Percentiles rank a stretch among this genome's conserved stretches.
Conservation (phyloP, 2,888 invertebrate genomes). For the Acleris holmiana region DNA sequence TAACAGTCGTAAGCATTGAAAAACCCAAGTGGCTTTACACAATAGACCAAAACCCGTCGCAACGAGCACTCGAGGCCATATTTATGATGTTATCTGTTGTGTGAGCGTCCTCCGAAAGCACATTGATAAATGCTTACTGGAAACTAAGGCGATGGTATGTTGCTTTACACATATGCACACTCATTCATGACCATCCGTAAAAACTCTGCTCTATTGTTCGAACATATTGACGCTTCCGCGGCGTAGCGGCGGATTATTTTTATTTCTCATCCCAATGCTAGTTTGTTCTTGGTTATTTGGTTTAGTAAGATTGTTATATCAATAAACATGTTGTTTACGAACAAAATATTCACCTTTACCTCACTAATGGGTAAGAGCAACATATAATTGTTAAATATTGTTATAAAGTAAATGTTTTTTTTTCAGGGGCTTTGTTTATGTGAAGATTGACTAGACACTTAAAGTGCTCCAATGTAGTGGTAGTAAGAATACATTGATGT, state of each 20-base stretch:
- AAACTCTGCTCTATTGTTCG: slow-evolving; percentile 66
- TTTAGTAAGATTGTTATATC: slow-evolving; percentile 1
- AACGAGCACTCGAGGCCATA: slow-evolving; percentile 86
- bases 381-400: slow-evolving; percentile 9
- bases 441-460: slow-evolving; percentile 61
- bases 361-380: slow-evolving; percentile 15
- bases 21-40: slow-evolving; percentile 71
- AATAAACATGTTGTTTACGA: slow-evolving; percentile 4
- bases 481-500: slow-evolving; percentile 65
- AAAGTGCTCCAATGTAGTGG: slow-evolving; percentile 68
- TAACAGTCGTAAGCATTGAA: slow-evolving; percentile 61
- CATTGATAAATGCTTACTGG: slow-evolving; percentile 74
- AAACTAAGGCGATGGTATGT: slow-evolving; percentile 79
- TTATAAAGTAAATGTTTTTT: slow-evolving; percentile 45
- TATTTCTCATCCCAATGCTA: slow-evolving; percentile 47
- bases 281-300: slow-evolving; percentile 28
- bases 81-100: slow-evolving; percentile 86
- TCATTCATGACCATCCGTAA: slow-evolving; percentile 48
- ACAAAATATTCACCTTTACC: slow-evolving; percentile 19
- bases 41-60: slow-evolving; percentile 83
- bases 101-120: slow-evolving; percentile 80
- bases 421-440: slow-evolving; percentile 71
- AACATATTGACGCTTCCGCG: slow-evolving; percentile 76
- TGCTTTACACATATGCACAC: slow-evolving; percentile 51
- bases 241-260: slow-evolving; percentile 76